phyloP scores from a whole-genome alignment of 2,797 vertebrate genomes.

The Chiloscyllium punctatum region DNA sequence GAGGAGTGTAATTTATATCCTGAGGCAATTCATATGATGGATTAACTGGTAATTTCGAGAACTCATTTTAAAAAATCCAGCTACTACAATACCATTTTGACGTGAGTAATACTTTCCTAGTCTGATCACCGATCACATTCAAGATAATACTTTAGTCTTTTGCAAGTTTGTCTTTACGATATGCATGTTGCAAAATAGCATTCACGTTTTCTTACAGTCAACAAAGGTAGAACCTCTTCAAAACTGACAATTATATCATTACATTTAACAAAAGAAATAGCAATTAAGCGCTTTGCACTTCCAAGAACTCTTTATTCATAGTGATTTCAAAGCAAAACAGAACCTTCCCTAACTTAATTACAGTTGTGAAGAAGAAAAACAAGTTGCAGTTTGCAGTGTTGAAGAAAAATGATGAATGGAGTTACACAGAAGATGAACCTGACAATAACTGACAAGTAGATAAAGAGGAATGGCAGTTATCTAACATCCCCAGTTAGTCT shows the following conservation, averaged over 20 bases:
- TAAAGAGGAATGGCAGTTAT: background rate
- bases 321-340: conserved; percentile 13
- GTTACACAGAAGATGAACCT: background rate
- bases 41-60: conserved; percentile 27
- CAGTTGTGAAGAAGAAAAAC: background rate
- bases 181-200: background rate
- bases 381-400: background rate
- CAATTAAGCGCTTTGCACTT: conserved; percentile 7
- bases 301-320: background rate
- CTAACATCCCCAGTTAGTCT: background rate
- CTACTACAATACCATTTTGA: background rate
- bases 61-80: conserved; percentile 1
- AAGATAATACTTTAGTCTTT: background rate
- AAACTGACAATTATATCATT: conserved; percentile 25
- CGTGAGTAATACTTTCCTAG: background rate
- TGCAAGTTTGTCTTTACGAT: background rate
- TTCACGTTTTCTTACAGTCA: conserved; percentile 14
- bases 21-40: conserved; percentile 19
- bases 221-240: background rate
- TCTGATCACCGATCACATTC: background rate
- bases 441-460: background rate
- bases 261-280: conserved; percentile 30
- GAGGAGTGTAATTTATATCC: conserved; percentile 14
- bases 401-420: background rate
- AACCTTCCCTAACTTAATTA: background rate